Conservation (phyloP, 2,113 vertebrate genomes). For the Scatophagus argus region DNA sequence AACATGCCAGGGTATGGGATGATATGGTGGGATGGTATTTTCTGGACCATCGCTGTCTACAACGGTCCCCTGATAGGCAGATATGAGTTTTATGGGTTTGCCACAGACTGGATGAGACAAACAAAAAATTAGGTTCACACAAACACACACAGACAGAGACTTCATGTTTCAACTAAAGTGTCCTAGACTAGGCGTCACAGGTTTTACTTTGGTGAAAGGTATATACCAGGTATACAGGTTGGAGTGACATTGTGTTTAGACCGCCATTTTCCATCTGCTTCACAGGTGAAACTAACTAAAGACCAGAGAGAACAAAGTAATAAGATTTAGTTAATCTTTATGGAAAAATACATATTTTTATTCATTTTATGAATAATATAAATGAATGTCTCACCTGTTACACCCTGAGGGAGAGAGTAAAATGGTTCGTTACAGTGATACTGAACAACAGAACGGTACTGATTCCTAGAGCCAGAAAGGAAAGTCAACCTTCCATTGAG, state of each 20-base stretch:
- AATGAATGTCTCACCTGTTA: conserved; percentile 4
- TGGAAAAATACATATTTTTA: no score
- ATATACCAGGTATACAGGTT: conserved; percentile 24
- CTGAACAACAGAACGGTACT: conserved; percentile 67
- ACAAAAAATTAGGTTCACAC: background rate
- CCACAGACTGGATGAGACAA: conserved; percentile 71
- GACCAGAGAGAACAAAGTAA: background rate
- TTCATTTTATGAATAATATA: background rate
- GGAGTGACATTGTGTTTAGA: background rate
- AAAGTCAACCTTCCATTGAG: conserved; percentile 60
- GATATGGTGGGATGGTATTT: conserved; percentile 67
- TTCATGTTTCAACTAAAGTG: background rate
- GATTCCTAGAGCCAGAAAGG: conserved; percentile 61
- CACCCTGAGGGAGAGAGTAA: conserved; percentile 46
- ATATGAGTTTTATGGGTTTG: background rate
- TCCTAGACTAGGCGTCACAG: background rate
- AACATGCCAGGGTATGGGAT: conserved; percentile 86
- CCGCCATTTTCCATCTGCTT: conserved; percentile 22
- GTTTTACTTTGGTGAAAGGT: no score
- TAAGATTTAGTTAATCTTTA: background rate
- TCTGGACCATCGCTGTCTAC: conserved; percentile 48
- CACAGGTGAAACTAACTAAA: conserved; percentile 15
- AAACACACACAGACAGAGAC: background rate
- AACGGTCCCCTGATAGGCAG: conserved; percentile 48
- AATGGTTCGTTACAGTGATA: conserved; percentile 75